Percentiles rank a stretch among this genome's conserved stretches.
Conservation (phyloP, 1,140 invertebrate genomes). For the Wiebesia pumilae region DNA sequence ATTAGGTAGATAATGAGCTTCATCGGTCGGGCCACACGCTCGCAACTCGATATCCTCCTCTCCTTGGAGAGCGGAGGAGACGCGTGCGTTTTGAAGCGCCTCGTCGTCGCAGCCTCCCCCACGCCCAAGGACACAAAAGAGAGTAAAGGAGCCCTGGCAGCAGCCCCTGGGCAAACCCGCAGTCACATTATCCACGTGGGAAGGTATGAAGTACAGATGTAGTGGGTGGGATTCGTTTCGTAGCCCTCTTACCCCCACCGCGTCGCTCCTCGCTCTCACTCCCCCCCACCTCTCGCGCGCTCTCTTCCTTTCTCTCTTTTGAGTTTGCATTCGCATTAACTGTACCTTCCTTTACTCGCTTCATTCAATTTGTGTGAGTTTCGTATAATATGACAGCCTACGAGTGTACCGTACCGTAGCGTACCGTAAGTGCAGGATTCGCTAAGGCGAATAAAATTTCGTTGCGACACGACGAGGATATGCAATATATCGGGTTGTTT, state of each 20-base stretch:
- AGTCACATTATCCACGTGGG: conserved; percentile 74
- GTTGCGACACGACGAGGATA: too few relatives aligned
- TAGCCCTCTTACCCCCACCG: too few relatives aligned
- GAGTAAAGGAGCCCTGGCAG: not conserved
- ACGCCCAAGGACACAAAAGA: not conserved
- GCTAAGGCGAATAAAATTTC: too few relatives aligned
- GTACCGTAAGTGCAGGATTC: not conserved
- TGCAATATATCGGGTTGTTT: too few relatives aligned
- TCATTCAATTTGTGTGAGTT: not conserved
- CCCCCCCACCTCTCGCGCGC: not conserved
- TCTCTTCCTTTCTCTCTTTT: not conserved
- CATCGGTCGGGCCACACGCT: not conserved
- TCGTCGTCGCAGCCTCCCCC: too few relatives aligned
- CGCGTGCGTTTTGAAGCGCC: not conserved
- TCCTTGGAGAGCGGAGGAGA: not conserved
- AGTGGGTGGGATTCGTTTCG: not conserved
- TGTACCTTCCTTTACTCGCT: not conserved
- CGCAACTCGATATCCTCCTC: conserved; percentile 36
- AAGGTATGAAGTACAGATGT: conserved; percentile 55
- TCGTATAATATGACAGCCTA: not conserved
- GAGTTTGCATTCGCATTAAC: not conserved
- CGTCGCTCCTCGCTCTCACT: not conserved
- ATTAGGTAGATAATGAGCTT: conserved; percentile 47
- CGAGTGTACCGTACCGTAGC: not conserved
- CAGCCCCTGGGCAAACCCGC: conserved; percentile 59